These are phyloP conservation scores for Dryobota labecula DNA, from an alignment of 2,888 invertebrate genomes.

Conservation along the genomic window DNA sequence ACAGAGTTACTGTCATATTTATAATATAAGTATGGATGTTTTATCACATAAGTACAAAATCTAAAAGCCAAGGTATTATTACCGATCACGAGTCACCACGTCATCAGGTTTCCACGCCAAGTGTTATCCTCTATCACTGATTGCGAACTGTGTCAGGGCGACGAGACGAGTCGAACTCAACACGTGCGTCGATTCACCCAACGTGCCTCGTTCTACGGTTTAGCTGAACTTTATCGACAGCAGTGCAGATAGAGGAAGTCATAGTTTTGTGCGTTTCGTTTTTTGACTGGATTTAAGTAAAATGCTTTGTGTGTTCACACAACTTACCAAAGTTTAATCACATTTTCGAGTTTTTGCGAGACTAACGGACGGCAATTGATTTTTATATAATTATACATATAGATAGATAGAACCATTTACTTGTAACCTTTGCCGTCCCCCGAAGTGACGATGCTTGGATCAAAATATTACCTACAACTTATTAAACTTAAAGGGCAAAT, in stretches of 20 bases:
- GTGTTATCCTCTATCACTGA: constrained; percentile 22
- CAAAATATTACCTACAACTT: no score
- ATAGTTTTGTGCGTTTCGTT: constrained; percentile 28
- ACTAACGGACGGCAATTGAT: no score
- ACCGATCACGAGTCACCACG: constrained; percentile 15
- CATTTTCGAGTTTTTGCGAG: no score
- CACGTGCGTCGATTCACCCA: constrained; percentile 49
- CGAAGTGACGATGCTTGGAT: no score
- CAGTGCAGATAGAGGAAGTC: constrained; percentile 10
- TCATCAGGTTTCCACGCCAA: constrained; percentile 16
- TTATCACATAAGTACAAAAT: neutral
- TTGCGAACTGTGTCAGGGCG: constrained; percentile 60
- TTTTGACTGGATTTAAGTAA: constrained; percentile 14
- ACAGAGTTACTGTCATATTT: no score
- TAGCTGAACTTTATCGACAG: constrained; percentile 23
- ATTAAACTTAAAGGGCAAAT: no score
- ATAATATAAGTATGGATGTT: no score
- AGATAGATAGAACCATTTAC: no score
- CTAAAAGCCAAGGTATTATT: neutral
- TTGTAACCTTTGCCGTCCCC: no score
- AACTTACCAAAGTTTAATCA: no score
- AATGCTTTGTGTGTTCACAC: neutral
- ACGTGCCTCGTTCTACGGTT: constrained; percentile 40
- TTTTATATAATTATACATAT: no score
- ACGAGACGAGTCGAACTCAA: constrained; percentile 26